Evolutionary conservation across 2,797 vertebrate genomes (phyloP), one percentile per base, ranked within the genome.

Genomic region (Sebastes minor): DNA sequence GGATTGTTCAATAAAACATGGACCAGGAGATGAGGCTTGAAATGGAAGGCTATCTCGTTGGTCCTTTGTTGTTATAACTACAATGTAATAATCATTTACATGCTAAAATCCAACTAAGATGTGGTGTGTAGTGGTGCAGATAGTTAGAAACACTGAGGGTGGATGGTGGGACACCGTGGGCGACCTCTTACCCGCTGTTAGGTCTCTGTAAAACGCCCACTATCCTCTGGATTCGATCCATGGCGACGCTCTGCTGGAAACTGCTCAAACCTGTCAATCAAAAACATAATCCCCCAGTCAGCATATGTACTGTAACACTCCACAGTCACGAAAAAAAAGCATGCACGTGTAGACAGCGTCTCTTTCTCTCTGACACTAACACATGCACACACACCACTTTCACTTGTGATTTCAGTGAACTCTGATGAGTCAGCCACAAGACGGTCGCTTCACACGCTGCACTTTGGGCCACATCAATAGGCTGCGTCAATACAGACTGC

Each of bases 171-270:
- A 76, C 14, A 52, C 53, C 38, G 49, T 33, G n/a, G 13, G 60
- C 67, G 66, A 63, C 20, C 11, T 71, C 97, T 96, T 93, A 98
- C 97, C 98, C 98, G 88, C 96, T 96, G 59, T 96, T 94, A 18
- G 97, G 98, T 80, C 97, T 97, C 93, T 97, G 97, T 75, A 99
- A 93, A 80, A 98, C 96, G 2, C 98, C 98, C 1, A 99, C 95
- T 22, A 99, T 99, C 68, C 97, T 96, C 92, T 98, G 98, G 84
- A 99, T 97, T 79, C 98, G 94, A 92, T 99, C 98, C 97, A 98
- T 98, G 67, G 98, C 98, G 70, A 98, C 96, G 0, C 97, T 99
- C 94, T 98, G 97, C 91, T 99, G 98, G 95, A 99, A 98, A 91
- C 94, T 97, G 90, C 96, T 99, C 80, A 99, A 84, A 71, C 97